Evolutionary conservation across 2,113 vertebrate genomes (phyloP).

Genomic region (human (Homo sapiens)): GRCh38 chrX:37910501-37911000

Average conservation of each 20-base stretch:
- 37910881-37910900: not conserved
- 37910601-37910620: not conserved
- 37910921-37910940: not conserved
- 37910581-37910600: not conserved
- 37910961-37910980: not conserved
- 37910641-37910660: not conserved
- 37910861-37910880: not conserved
- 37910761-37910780: not conserved
- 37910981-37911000: too few relatives aligned
- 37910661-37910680: not conserved
- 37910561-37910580: not conserved
- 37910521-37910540: not conserved
- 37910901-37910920: not conserved
- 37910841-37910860: not conserved
- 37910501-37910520: not conserved
- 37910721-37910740: not conserved
- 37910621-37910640: not conserved
- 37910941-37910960: not conserved
- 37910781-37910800: not conserved
- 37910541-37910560: not conserved
- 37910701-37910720: not conserved
- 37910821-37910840: not conserved
- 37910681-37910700: not conserved
- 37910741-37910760: not conserved
- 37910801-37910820: constrained; percentile 10